Conservation (phyloP, 2,888 invertebrate genomes). For the Mechanitis messenoides region DNA sequence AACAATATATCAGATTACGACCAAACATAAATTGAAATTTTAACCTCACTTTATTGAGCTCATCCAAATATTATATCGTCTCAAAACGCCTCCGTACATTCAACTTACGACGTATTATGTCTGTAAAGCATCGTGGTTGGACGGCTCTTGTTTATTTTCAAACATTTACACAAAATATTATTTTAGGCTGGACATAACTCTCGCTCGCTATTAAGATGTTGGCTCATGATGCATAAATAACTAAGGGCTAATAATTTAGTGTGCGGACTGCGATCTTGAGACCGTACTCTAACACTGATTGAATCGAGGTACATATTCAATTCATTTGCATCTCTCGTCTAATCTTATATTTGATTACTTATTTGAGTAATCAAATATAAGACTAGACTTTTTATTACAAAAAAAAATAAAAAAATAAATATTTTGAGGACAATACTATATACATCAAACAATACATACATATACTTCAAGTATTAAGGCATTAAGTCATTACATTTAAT, state of each 20-base stretch:
- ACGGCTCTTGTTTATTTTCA: slow-evolving; percentile 67
- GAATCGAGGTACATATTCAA: slow-evolving; percentile 63
- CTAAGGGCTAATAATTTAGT: slow-evolving; percentile 71
- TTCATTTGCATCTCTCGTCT: slow-evolving; percentile 41
- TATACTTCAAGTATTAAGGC: too few species aligned
- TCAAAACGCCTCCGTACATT: slow-evolving; percentile 42
- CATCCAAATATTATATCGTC: slow-evolving; percentile 55
- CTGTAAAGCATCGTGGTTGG: slow-evolving; percentile 52
- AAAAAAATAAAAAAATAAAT: too few species aligned
- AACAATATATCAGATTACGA: slow-evolving; percentile 40
- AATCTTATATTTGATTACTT: not conserved
- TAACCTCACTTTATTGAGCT: slow-evolving; percentile 55
- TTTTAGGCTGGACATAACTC: slow-evolving; percentile 74
- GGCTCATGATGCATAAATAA: slow-evolving; percentile 73
- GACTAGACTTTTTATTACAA: too few species aligned
- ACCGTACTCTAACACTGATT: slow-evolving; percentile 60
- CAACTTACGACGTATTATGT: slow-evolving; percentile 58
- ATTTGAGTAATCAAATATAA: too few species aligned
- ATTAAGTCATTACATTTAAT: too few species aligned
- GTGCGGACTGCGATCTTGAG: slow-evolving; percentile 65
- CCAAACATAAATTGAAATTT: slow-evolving; percentile 53
- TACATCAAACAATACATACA: too few species aligned
- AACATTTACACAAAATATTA: slow-evolving; percentile 74
- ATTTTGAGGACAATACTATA: too few species aligned
- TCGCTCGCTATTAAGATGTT: slow-evolving; percentile 70